These are phyloP conservation scores for Pogona vitticeps DNA, from an alignment of 2,113 vertebrate genomes.

Conservation along the genomic window DNA sequence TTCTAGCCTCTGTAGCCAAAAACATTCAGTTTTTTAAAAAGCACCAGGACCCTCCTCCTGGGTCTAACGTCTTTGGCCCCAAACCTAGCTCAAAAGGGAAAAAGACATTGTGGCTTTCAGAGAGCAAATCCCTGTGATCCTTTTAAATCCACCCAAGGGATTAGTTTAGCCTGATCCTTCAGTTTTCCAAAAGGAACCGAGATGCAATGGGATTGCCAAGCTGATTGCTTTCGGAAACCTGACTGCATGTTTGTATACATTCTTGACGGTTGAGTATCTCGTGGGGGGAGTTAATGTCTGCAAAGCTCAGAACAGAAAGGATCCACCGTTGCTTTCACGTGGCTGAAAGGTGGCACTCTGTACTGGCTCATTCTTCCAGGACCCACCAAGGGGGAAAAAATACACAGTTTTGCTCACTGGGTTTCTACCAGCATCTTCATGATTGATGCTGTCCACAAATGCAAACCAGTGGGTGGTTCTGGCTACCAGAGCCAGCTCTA, in stretches of 20 bases:
- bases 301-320: accelerated
- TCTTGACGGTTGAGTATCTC: neutral
- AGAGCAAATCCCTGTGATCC: conserved; percentile 27
- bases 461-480: too few species aligned
- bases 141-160: conserved; percentile 32
- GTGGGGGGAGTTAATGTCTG: neutral
- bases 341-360: neutral
- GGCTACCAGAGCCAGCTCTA: too few species aligned
- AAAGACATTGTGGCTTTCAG: conserved; percentile 13
- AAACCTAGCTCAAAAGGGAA: neutral
- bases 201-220: too few species aligned
- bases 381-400: neutral
- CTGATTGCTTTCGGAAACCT: neutral
- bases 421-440: too few species aligned
- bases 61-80: neutral
- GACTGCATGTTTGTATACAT: neutral
- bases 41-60: too few species aligned
- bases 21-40: too few species aligned
- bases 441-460: too few species aligned
- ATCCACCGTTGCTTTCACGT: accelerated
- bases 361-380: accelerated
- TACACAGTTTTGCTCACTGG: too few species aligned
- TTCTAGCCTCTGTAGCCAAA: too few species aligned
- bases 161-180: conserved; percentile 24
- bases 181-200: conserved; percentile 44